These are phyloP conservation scores for Drosophila burlai DNA, from an alignment of 1,140 invertebrate genomes.

Conservation along the genomic window DNA sequence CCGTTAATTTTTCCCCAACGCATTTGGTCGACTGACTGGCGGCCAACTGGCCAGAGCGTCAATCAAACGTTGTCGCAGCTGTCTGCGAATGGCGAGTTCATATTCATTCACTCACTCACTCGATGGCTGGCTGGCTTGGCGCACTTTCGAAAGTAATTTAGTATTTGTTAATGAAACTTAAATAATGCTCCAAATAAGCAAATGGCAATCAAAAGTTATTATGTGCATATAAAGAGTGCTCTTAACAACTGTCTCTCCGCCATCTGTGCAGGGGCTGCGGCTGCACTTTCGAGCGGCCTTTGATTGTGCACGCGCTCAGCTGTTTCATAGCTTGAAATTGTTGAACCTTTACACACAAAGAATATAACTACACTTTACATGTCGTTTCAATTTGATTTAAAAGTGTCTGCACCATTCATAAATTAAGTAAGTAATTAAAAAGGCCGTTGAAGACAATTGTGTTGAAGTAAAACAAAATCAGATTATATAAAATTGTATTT, in stretches of 20 bases:
- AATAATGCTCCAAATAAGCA: constrained; percentile 80
- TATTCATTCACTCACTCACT: constrained; percentile 39
- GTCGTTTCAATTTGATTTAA: background rate
- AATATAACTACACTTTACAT: background rate
- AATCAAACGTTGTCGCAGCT: constrained; percentile 69
- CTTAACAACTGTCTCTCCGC: constrained; percentile 56
- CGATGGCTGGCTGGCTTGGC: constrained; percentile 12
- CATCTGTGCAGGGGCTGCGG: constrained; percentile 8
- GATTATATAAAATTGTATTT: too few relatives aligned
- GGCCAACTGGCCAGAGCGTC: constrained; percentile 55
- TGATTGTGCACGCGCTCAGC: constrained; percentile 23
- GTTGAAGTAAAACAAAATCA: too few relatives aligned
- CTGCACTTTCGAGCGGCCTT: constrained; percentile 13
- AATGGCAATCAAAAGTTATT: constrained; percentile 76
- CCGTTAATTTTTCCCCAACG: constrained; percentile 71
- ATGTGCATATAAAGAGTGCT: constrained; percentile 68
- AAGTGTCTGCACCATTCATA: background rate
- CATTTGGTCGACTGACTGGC: constrained; percentile 62
- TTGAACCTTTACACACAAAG: constrained; percentile 6
- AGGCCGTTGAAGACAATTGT: background rate
- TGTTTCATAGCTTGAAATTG: constrained; percentile 24
- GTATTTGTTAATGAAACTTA: constrained; percentile 80
- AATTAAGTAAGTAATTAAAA: too few relatives aligned
- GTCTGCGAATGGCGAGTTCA: constrained; percentile 30
- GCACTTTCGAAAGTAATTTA: constrained; percentile 80